A percentile compares a stretch with the other conserved stretches of the same genome.
phyloP scores from a whole-genome alignment of 2,888 invertebrate genomes.

The Oscheius sp. region DNA sequence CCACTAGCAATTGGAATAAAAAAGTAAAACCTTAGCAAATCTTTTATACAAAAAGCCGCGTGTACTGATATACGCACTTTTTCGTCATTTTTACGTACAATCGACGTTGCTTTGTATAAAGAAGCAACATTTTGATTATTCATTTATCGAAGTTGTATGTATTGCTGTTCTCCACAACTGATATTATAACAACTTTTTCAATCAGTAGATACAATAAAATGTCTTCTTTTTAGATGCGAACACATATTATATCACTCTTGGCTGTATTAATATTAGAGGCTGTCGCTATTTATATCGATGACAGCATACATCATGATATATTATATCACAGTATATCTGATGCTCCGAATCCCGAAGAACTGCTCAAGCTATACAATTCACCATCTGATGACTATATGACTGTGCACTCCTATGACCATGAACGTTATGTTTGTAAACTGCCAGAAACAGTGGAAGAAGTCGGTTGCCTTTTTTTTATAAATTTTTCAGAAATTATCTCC shows the following conservation, averaged over 20 bases:
- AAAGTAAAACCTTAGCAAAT: background rate
- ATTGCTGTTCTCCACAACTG: too few relatives aligned
- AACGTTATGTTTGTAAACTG: slow-evolving; percentile 39
- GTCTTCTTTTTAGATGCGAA: too few relatives aligned
- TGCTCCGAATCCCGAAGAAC: slow-evolving; percentile 5
- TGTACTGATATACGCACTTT: background rate
- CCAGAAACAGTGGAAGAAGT: slow-evolving; percentile 33
- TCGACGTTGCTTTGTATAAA: too few relatives aligned
- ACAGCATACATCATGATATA: slow-evolving; percentile 42
- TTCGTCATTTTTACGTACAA: too few relatives aligned
- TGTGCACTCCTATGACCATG: slow-evolving; percentile 33
- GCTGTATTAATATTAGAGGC: too few relatives aligned
- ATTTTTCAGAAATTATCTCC: slow-evolving; percentile 21
- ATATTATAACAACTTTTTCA: too few relatives aligned
- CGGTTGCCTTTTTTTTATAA: background rate
- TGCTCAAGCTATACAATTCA: background rate
- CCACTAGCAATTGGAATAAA: background rate
- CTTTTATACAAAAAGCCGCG: background rate
- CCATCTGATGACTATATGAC: slow-evolving; percentile 24
- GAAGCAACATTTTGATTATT: too few relatives aligned
- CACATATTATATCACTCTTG: too few relatives aligned
- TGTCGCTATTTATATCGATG: slow-evolving; percentile 34
- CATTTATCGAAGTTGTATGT: too few relatives aligned
- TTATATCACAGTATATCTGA: slow-evolving; percentile 35
- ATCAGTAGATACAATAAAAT: too few relatives aligned